A percentile compares a stretch with the other conserved stretches of the same genome.
These are phyloP conservation scores for Tringa solitaria DNA, from an alignment of 2,113 vertebrate genomes.

Conservation along the genomic window DNA sequence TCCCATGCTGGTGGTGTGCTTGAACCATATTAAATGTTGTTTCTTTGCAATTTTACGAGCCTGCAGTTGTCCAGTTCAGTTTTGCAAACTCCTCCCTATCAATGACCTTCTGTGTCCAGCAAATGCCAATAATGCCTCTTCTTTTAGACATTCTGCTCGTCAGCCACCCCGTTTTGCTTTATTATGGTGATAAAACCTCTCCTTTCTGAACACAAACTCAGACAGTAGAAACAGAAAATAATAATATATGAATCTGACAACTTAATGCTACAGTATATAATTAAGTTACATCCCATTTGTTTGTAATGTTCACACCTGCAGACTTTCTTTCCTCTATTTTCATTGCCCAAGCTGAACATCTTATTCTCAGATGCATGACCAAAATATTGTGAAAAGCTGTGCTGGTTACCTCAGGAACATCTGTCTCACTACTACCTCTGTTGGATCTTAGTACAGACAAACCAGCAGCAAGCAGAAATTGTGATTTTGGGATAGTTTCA, in stretches of 20 bases:
- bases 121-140: not conserved
- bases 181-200: not conserved
- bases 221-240: not conserved
- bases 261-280: not conserved
- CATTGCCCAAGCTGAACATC: not conserved
- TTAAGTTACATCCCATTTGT: not conserved
- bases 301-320: not conserved
- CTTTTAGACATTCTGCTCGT: not conserved
- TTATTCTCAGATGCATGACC: not conserved
- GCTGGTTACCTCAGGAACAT: not conserved
- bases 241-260: not conserved
- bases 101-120: not conserved
- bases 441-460: not conserved
- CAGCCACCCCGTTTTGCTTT: not conserved
- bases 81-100: not conserved
- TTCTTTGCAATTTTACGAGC: slow-evolving; percentile 32
- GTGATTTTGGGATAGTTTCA: not conserved
- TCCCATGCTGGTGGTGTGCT: not conserved
- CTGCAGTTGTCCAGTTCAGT: not conserved
- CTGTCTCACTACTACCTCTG: not conserved
- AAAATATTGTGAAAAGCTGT: not conserved
- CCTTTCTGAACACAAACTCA: not conserved
- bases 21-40: not conserved
- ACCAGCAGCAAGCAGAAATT: not conserved
- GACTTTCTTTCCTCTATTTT: not conserved